Percentiles rank a stretch among this genome's conserved stretches.
Conservation (phyloP, 2,888 invertebrate genomes). For the Luperina testacea region DNA sequence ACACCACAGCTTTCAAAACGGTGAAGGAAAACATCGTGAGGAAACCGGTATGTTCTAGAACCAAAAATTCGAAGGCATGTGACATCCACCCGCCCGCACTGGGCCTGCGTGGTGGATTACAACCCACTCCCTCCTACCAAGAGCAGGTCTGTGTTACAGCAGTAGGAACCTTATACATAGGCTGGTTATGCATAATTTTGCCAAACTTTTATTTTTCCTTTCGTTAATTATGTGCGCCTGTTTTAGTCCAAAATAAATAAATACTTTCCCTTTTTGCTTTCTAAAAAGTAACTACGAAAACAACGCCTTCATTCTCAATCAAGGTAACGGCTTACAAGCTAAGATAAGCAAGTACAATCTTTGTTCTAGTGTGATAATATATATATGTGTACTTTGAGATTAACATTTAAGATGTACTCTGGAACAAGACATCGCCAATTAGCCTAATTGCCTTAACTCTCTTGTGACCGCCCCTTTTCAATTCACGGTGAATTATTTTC, state of each 20-base stretch:
- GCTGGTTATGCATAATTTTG: neutral
- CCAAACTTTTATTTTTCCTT: neutral
- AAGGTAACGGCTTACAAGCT: conserved; percentile 37
- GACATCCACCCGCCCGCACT: too few relatives aligned
- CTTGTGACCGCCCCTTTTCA: conserved; percentile 40
- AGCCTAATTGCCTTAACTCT: conserved; percentile 48
- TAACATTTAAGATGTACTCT: conserved; percentile 35
- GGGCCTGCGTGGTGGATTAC: too few relatives aligned
- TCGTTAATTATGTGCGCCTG: too few relatives aligned
- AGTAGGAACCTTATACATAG: too few relatives aligned
- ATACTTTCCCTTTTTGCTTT: neutral
- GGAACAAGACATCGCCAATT: conserved; percentile 55
- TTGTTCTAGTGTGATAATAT: conserved; percentile 25
- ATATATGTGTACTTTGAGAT: conserved; percentile 39
- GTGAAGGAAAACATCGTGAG: too few relatives aligned
- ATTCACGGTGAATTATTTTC: conserved; percentile 37
- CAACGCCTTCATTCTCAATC: conserved; percentile 13
- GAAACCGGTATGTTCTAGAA: too few relatives aligned
- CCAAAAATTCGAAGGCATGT: too few relatives aligned
- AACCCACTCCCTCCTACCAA: too few relatives aligned
- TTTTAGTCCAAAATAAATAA: neutral
- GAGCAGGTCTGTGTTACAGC: too few relatives aligned
- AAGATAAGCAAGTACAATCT: conserved; percentile 31
- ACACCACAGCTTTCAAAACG: too few relatives aligned
- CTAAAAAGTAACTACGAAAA: neutral